These are phyloP conservation scores for Agrochola lychnidis DNA, from an alignment of 2,888 invertebrate genomes.

Conservation along the genomic window DNA sequence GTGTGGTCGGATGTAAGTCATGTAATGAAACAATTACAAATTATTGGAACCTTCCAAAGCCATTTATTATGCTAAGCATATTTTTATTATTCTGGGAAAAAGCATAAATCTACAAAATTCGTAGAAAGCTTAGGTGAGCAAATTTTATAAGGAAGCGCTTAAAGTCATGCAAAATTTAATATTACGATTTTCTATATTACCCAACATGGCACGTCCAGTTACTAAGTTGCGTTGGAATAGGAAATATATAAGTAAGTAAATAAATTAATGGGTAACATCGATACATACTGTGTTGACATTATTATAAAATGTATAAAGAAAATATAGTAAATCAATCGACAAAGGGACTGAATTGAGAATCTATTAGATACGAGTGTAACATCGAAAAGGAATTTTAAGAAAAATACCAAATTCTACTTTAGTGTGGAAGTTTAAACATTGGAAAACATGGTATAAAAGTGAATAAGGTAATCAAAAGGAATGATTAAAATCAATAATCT, in stretches of 20 bases:
- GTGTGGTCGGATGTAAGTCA: conserved; percentile 47
- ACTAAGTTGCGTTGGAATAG: conserved; percentile 78
- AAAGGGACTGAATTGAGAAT: not conserved
- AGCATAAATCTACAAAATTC: not conserved
- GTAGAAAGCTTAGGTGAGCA: conserved; percentile 39
- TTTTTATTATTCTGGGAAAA: conserved; percentile 22
- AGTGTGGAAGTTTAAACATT: not conserved
- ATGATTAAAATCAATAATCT: not conserved
- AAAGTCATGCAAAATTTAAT: conserved; percentile 49
- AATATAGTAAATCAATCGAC: no score
- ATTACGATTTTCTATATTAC: conserved; percentile 72
- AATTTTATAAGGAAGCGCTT: conserved; percentile 40
- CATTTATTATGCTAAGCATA: conserved; percentile 39
- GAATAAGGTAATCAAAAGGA: conserved; percentile 3
- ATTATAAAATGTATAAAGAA: not conserved
- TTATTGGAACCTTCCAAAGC: conserved; percentile 32
- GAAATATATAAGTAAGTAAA: conserved; percentile 53
- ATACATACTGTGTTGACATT: conserved; percentile 21
- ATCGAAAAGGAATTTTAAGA: not conserved
- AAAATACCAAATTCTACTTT: not conserved
- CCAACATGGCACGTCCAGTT: conserved; percentile 85
- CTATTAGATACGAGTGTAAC: not conserved
- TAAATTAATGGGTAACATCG: conserved; percentile 46
- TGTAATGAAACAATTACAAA: conserved; percentile 47
- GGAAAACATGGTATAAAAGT: not conserved